These are phyloP conservation scores for Glaucomys volans DNA, from an alignment of 2,113 vertebrate species.

Conservation along the genomic window DNA sequence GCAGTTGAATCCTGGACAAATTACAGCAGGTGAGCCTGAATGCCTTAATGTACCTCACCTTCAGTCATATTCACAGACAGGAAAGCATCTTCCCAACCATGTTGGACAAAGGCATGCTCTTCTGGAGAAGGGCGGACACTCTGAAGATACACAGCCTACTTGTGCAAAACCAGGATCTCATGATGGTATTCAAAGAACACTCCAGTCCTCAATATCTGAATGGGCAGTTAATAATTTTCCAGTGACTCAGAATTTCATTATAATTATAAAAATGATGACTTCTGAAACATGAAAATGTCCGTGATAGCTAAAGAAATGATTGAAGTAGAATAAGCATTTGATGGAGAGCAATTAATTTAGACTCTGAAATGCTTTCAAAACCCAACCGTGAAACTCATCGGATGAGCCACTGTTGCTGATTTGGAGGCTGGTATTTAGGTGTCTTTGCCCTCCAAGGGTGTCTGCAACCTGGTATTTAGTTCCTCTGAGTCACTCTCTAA, in stretches of 20 bases:
- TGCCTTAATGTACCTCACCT: background rate
- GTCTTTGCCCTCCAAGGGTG: background rate
- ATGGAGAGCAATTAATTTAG: background rate
- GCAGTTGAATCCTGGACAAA: background rate
- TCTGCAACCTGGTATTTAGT: background rate
- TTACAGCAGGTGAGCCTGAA: background rate
- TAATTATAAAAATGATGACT: background rate
- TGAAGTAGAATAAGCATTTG: background rate
- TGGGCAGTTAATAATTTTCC: background rate
- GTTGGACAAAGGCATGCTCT: background rate
- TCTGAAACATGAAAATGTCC: background rate
- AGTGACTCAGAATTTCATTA: background rate
- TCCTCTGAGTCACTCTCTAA: background rate
- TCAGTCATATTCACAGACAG: background rate
- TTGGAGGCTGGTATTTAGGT: background rate
- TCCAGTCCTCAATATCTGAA: background rate
- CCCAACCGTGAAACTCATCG: background rate
- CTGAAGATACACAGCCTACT: background rate
- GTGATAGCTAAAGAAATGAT: conserved; percentile 6
- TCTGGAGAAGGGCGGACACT: background rate
- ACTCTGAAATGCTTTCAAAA: background rate
- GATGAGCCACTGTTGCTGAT: background rate
- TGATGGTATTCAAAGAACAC: background rate
- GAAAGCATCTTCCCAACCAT: background rate
- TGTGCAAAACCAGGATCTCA: background rate